Percentiles rank a stretch among this genome's conserved stretches.
Conservation (phyloP, 1,140 invertebrate species). For the Eriosoma lanigerum region DNA sequence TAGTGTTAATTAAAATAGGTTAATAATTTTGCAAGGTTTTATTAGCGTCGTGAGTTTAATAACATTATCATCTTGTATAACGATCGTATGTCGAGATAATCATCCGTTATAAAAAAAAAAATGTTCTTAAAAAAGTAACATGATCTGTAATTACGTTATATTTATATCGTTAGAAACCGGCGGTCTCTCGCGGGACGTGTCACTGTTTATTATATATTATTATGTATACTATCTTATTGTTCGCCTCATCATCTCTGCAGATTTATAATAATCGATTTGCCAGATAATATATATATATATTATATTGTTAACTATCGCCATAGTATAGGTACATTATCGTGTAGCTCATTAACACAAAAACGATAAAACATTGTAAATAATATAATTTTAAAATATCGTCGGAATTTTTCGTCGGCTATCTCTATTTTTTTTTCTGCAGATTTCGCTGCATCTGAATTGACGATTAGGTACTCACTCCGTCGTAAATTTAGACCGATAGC, state of each 20-base stretch:
- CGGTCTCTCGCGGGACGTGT: conserved; percentile 7
- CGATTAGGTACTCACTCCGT: no score
- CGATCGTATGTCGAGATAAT: conserved; percentile 16
- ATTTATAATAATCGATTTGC: not conserved
- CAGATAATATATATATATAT: no score
- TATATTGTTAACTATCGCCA: no score
- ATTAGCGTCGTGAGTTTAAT: not conserved
- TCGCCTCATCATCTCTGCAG: not conserved
- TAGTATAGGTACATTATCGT: no score
- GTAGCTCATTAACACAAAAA: no score
- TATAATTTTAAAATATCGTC: no score
- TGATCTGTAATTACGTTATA: conserved; percentile 37
- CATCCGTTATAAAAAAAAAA: conserved; percentile 10
- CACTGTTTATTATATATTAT: conserved; percentile 16
- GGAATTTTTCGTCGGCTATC: no score
- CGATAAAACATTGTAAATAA: no score
- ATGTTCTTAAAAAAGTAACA: not conserved
- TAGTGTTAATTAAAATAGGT: conserved; percentile 13
- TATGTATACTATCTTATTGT: conserved; percentile 12
- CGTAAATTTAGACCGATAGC: no score
- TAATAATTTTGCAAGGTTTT: not conserved
- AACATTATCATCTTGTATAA: not conserved
- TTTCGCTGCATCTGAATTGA: no score
- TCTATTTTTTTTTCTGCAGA: no score
- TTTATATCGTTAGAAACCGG: conserved; percentile 9